These are phyloP conservation scores for Nemurella pictetii DNA, from an alignment of 2,888 invertebrate genomes.

Conservation along the genomic window DNA sequence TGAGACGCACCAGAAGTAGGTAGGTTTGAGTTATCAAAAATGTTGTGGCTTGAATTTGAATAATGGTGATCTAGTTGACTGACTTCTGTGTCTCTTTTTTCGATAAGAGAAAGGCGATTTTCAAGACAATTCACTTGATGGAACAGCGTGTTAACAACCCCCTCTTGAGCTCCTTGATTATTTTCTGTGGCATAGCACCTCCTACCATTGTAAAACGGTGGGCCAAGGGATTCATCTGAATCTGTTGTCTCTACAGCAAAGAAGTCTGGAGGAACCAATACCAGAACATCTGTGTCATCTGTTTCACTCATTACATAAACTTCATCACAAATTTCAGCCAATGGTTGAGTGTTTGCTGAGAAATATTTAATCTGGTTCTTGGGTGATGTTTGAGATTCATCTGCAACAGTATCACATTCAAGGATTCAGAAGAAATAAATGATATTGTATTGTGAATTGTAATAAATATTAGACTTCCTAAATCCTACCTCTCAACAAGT, in stretches of 20 bases:
- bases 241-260: conserved; percentile 61
- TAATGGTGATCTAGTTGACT: conserved; percentile 10
- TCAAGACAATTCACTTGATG: conserved; percentile 64
- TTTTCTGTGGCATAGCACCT: conserved; percentile 33
- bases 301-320: conserved; percentile 64
- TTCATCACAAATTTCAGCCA: not conserved
- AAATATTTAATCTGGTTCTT: too few relatives aligned
- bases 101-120: conserved; percentile 56
- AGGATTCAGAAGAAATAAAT: too few relatives aligned
- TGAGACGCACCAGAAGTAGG: conserved; percentile 38
- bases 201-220: conserved; percentile 39
- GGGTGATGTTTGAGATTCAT: too few relatives aligned
- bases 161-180: conserved; percentile 33
- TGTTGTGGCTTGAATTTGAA: not conserved
- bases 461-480: too few relatives aligned
- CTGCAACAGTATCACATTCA: too few relatives aligned
- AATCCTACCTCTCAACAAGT: too few relatives aligned
- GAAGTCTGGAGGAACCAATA: conserved; percentile 78
- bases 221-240: conserved; percentile 56
- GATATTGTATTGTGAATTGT: too few relatives aligned
- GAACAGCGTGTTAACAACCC: conserved; percentile 64
- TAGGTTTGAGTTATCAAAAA: conserved; percentile 11
- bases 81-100: conserved; percentile 51
- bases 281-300: conserved; percentile 81
- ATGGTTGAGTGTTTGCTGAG: too few relatives aligned